Conservation (phyloP, 2,113 vertebrate genomes). For the Fregata magnificens region DNA sequence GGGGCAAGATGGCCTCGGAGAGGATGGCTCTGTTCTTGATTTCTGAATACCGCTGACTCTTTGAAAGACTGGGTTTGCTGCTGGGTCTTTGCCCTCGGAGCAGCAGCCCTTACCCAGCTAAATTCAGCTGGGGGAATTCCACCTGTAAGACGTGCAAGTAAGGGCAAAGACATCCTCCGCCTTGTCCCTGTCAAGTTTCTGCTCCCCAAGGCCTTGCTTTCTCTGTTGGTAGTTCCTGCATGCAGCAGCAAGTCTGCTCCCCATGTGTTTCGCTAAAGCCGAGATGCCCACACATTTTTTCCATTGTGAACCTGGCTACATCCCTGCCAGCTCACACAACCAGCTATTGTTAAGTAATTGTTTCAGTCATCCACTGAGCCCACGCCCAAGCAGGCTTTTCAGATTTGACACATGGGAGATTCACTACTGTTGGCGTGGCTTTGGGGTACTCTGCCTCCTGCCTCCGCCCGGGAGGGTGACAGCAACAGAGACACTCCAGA, state of each 20-base stretch:
- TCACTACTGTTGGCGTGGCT: background rate
- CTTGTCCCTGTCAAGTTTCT: constrained; percentile 58
- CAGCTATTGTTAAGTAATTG: constrained; percentile 54
- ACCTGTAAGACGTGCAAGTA: constrained; percentile 57
- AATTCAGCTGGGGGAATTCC: constrained; percentile 58
- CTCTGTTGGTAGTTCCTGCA: constrained; percentile 36
- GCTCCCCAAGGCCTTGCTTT: constrained; percentile 65
- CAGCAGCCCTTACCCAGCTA: constrained; percentile 40
- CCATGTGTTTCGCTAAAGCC: background rate
- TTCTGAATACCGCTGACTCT: background rate
- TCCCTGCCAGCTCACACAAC: constrained; percentile 52
- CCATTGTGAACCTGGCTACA: constrained; percentile 42
- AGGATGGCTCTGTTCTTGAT: background rate
- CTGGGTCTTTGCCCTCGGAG: background rate
- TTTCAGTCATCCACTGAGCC: constrained; percentile 50
- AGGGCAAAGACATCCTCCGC: constrained; percentile 39
- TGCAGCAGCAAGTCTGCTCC: constrained; percentile 45
- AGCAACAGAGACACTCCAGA: background rate
- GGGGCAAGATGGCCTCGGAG: background rate
- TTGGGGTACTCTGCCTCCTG: background rate
- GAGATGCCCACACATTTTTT: constrained; percentile 56
- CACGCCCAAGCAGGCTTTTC: constrained; percentile 40
- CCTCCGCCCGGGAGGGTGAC: background rate
- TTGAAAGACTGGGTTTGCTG: background rate
- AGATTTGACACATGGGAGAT: background rate